Percentiles rank a stretch among this genome's conserved stretches.
Conservation (phyloP, 2,888 invertebrate genomes). For the Crossocerus cetratus region DNA sequence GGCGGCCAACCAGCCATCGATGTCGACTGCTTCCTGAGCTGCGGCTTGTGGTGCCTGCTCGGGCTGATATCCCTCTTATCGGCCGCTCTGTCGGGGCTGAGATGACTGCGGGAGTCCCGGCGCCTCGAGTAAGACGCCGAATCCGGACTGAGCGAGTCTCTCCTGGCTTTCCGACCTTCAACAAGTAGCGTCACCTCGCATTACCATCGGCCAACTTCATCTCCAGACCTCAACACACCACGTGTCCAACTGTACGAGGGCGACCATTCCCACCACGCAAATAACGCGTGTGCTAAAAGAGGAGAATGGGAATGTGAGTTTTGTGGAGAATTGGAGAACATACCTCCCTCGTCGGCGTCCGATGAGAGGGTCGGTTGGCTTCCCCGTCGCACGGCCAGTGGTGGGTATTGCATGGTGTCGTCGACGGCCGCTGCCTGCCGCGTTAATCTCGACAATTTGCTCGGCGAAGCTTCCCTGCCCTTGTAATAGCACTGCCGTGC, state of each 20-base stretch:
- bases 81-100: conserved; percentile 86
- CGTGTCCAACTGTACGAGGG: too few species aligned
- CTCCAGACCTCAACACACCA: too few species aligned
- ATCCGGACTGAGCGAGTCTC: conserved; percentile 94
- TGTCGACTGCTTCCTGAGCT: conserved; percentile 87
- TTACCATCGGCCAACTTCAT: not conserved
- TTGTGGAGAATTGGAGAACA: conserved; percentile 3
- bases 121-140: conserved; percentile 86
- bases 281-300: too few species aligned
- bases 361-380: conserved; percentile 91
- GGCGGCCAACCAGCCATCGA: conserved; percentile 83
- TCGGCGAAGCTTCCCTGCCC: conserved; percentile 72
- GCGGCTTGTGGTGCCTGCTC: conserved; percentile 83
- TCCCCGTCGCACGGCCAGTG: conserved; percentile 85
- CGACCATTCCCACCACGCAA: too few species aligned
- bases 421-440: conserved; percentile 94
- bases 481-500: conserved; percentile 72
- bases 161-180: conserved; percentile 84
- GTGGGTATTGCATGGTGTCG: conserved; percentile 82
- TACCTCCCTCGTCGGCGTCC: conserved; percentile 82
- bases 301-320: conserved; percentile 3
- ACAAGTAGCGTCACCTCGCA: conserved; percentile 7
- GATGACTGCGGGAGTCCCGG: conserved; percentile 86
- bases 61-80: conserved; percentile 88
- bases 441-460: conserved; percentile 84